phyloP scores from a whole-genome alignment of 1,140 invertebrate species.

The Idris sp. region DNA sequence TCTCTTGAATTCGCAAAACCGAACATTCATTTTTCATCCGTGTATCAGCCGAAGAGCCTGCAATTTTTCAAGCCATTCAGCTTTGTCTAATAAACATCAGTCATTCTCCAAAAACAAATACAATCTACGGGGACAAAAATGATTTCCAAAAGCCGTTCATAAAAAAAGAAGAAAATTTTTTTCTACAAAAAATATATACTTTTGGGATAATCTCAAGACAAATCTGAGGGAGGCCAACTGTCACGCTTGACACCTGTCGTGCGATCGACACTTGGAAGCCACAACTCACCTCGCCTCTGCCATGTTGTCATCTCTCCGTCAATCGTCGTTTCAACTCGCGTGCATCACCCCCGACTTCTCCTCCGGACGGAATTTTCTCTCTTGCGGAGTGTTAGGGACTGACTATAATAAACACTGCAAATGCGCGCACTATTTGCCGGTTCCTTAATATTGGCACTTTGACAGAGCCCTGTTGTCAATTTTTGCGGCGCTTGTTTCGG shows the following conservation, averaged over 20 bases:
- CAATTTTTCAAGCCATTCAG: slow-evolving; percentile 22
- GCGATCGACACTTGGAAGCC: slow-evolving; percentile 8
- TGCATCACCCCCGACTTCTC: slow-evolving; percentile 19
- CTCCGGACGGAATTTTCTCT: too few species aligned
- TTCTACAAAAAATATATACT: too few species aligned
- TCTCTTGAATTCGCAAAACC: slow-evolving; percentile 18
- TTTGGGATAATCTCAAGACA: too few species aligned
- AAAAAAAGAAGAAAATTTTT: slow-evolving; percentile 12
- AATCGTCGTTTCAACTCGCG: slow-evolving; percentile 17
- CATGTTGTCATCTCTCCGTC: slow-evolving; percentile 36
- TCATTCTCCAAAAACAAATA: slow-evolving; percentile 10
- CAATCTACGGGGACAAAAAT: not conserved
- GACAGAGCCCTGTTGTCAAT: too few species aligned
- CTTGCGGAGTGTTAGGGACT: too few species aligned
- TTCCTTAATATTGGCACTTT: too few species aligned
- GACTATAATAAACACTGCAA: too few species aligned
- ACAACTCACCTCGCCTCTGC: slow-evolving; percentile 28
- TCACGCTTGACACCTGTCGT: slow-evolving; percentile 39
- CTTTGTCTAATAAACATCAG: slow-evolving; percentile 17
- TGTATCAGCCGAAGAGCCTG: slow-evolving; percentile 8
- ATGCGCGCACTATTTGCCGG: too few species aligned
- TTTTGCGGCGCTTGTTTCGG: too few species aligned
- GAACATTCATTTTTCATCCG: slow-evolving; percentile 30
- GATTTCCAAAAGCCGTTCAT: too few species aligned
- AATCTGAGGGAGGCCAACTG: not conserved